Conservation (phyloP, 2,113 vertebrate species). For the Hemichromis elongatus region DNA sequence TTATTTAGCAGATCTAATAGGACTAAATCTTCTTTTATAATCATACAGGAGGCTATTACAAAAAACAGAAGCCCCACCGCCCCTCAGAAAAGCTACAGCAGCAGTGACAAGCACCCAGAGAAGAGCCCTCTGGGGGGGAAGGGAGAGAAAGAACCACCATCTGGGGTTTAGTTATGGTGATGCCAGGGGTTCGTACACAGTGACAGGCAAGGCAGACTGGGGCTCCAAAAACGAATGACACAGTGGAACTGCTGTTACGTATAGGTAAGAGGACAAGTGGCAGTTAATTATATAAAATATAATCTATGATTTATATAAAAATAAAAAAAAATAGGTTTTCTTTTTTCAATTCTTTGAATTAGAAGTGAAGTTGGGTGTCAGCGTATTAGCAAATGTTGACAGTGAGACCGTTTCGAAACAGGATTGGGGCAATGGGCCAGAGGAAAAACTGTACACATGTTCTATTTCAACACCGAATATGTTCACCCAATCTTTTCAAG, state of each 20-base stretch:
- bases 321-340: not conserved
- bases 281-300: not conserved
- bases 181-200: constrained; percentile 67
- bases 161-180: constrained; percentile 80
- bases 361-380: not conserved
- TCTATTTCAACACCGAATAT: not conserved
- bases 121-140: constrained; percentile 68
- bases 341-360: not conserved
- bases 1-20: constrained; percentile 63
- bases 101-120: constrained; percentile 53
- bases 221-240: constrained; percentile 19
- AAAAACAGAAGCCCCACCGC: constrained; percentile 31
- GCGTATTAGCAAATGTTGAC: not conserved
- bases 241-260: not conserved
- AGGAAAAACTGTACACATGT: not conserved
- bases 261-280: not conserved
- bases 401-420: rapidly evolving
- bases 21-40: constrained; percentile 70
- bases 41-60: constrained; percentile 22
- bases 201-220: constrained; percentile 22
- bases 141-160: constrained; percentile 72
- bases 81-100: constrained; percentile 17
- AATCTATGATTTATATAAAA: not conserved
- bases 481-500: not conserved
- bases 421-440: not conserved